These are phyloP conservation scores for Xiphias gladius DNA, from an alignment of 2,113 vertebrate species.

Conservation along the genomic window DNA sequence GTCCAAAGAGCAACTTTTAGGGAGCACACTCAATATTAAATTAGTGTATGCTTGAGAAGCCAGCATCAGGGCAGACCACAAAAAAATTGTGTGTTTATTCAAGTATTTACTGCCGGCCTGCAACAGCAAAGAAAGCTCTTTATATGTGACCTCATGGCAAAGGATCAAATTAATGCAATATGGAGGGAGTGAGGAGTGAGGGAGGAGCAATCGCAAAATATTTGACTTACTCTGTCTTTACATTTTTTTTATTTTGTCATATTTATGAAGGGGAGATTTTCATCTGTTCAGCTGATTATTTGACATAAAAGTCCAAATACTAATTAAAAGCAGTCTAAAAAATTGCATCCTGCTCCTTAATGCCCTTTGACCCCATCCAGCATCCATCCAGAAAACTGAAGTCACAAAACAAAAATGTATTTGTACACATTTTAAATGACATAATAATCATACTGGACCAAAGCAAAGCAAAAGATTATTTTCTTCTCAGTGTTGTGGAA, in stretches of 20 bases:
- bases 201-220: slow-evolving; percentile 1
- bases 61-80: slow-evolving; percentile 63
- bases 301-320: neutral
- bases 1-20: slow-evolving; percentile 63
- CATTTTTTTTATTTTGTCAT: neutral
- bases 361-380: neutral
- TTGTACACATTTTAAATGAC: slow-evolving; percentile 11
- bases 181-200: slow-evolving; percentile 15
- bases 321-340: neutral
- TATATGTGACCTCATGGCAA: slow-evolving; percentile 48
- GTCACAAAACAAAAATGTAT: neutral
- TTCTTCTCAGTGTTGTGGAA: slow-evolving; percentile 43
- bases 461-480: slow-evolving; percentile 21
- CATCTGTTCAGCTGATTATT: neutral
- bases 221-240: neutral
- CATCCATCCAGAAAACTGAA: neutral
- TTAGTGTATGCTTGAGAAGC: slow-evolving; percentile 55
- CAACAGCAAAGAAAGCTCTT: slow-evolving; percentile 26
- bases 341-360: neutral
- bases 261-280: neutral
- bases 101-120: slow-evolving; percentile 69
- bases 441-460: slow-evolving; percentile 24
- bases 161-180: slow-evolving; percentile 45
- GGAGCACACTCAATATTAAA: slow-evolving; percentile 66
- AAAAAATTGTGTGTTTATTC: slow-evolving; percentile 68